Percentiles rank a stretch among this genome's conserved stretches.
Conservation (phyloP, 2,797 vertebrate species). For the Scolopax bukidnonensis region DNA sequence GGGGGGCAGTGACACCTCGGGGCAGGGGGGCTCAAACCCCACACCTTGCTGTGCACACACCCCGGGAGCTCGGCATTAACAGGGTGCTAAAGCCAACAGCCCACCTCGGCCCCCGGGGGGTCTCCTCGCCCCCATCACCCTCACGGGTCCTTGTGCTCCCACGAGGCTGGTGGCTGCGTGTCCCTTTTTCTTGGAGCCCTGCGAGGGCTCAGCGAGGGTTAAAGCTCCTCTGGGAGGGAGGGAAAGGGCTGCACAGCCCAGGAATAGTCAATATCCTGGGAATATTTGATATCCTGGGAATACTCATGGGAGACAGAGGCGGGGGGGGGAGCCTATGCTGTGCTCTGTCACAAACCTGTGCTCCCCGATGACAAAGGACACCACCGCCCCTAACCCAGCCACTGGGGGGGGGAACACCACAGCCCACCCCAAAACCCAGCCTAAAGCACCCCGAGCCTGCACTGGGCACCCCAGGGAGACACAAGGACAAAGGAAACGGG, state of each 20-base stretch:
- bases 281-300: background rate
- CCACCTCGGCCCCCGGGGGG: rapidly evolving
- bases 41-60: no score
- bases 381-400: rapidly evolving
- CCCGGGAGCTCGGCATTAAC: rapidly evolving
- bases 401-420: rapidly evolving
- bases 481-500: background rate
- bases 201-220: background rate
- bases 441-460: background rate
- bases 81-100: rapidly evolving
- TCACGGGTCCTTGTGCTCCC: rapidly evolving
- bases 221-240: rapidly evolving
- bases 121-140: rapidly evolving
- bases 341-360: background rate
- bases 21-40: background rate
- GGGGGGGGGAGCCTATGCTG: background rate
- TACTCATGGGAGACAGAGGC: background rate
- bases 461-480: rapidly evolving
- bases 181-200: background rate
- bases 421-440: background rate
- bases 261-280: background rate
- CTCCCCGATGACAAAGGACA: rapidly evolving
- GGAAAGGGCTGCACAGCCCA: background rate
- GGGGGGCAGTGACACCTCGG: no score
- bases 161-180: rapidly evolving